These are phyloP conservation scores for Hypocryptadius cinnamomeus DNA, from an alignment of 2,113 vertebrate species.

Conservation along the genomic window DNA sequence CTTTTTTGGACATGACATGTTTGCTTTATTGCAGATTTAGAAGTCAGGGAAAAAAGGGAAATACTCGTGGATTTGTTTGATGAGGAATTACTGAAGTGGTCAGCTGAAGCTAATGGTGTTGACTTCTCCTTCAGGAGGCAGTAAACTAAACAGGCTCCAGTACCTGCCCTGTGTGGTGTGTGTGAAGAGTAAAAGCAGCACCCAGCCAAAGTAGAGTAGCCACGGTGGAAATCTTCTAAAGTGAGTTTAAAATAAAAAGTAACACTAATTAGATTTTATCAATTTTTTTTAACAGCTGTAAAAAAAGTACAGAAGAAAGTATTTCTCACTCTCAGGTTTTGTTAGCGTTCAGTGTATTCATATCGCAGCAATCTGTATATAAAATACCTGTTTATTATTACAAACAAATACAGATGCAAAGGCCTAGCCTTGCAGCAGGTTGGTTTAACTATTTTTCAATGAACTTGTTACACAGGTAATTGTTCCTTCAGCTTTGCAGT, in stretches of 20 bases:
- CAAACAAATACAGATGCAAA: neutral
- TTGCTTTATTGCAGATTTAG: neutral
- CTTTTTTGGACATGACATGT: accelerated
- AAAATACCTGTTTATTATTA: neutral
- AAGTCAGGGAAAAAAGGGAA: neutral
- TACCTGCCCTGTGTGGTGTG: too few relatives aligned
- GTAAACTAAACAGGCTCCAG: neutral
- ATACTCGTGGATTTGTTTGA: neutral
- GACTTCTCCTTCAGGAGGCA: neutral
- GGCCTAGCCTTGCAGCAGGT: neutral
- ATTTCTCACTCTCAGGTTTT: neutral
- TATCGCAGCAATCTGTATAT: neutral
- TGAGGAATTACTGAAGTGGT: neutral
- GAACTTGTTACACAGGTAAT: neutral
- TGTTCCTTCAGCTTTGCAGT: neutral
- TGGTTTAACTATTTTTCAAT: neutral
- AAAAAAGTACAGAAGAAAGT: neutral
- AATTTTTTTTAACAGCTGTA: neutral
- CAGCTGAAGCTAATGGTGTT: neutral
- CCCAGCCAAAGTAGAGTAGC: accelerated
- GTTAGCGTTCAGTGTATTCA: neutral
- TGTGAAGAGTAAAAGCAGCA: neutral
- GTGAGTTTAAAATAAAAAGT: neutral
- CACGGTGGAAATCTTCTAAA: neutral
- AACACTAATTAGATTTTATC: neutral